Evolutionary conservation across 2,888 invertebrate species (phyloP), one percentile per base, ranked within the genome.

Genomic region (Cheilosia variabilis): DNA sequence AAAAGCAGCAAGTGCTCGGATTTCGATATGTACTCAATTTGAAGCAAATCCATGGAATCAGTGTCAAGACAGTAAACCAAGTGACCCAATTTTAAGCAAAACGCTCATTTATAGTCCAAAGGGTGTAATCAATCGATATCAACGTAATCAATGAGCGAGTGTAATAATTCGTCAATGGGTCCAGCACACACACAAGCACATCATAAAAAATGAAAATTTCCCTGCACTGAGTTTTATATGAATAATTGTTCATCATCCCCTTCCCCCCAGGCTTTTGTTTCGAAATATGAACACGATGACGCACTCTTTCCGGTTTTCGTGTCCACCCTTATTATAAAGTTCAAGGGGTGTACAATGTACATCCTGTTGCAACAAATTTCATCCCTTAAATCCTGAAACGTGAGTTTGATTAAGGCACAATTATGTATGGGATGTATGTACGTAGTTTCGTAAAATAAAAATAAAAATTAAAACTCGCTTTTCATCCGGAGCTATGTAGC

Each of bases 401-500:
- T 31, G 17, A 65, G n/a, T 45, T 63, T 24, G 10, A 15, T 62
- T 72, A 34, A 31, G 13, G 13, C 13, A 24, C 9, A 47, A 65
- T 31, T 41, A 57, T 55, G n/a, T 52, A 62, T 65, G 34, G 31
- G 22, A 57, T 55, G 19, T 57, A 62, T 10, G 22, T 24, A 62
- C 13, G 47, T 19, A 15, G 37, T 52, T 52, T 47, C 10, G 57
- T 31, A 31, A 31, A 9, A 37, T 13, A 37, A 37, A 37, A 57
- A 31, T n/a, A 62, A 37, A 75, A 91, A 88, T 89, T 5, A 90
- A 90, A 90, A 90, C 83, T 88, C 90, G 88, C 88, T 87, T 87
- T 75, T 87, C 77, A 88, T 88, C 89, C 89, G 9, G 88, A 90
- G 89, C 89, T 88, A 88, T 91, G 90, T 90, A 88, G 90, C 88